Base-by-base conservation (phyloP, 2,113 vertebrate species). In the Bucco capensis region DNA sequence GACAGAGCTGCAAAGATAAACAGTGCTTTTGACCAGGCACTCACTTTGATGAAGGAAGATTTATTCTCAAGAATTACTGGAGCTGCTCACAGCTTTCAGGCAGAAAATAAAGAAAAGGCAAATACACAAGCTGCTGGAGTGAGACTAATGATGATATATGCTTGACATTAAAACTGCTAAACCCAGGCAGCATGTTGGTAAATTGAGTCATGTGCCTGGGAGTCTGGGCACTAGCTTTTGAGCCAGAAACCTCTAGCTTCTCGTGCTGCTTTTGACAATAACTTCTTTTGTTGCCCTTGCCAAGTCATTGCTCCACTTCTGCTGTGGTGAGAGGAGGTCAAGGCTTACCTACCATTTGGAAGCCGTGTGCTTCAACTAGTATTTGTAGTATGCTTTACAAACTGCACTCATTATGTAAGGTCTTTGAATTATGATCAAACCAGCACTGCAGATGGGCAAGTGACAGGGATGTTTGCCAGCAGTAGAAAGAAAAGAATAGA, bases 31-130 rank as follows among this genome's bases (percentile, higher is more conserved):
- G 93, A 67, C 72, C 24, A 58, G 86, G 80, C 60, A 19, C 79
- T 82, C 33, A 4, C 87, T 86, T 84, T 85, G 94, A 96, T 95
- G 88, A 95, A 95, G 83, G 77, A 91, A 95, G 95, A 95, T 88
- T 96, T 95, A 94, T 94, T 91, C 81, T 46, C 65, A 19, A 91
- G 84, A 73, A 90, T 80, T 96, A 65, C 93, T 67, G 83, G 86
- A 93, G 92, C 89, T 24, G 88, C 95, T 96, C 81, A 15, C n/a
- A 51, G 86, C 74, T 92, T 94, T 72, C 91, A 87, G 88, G 79
- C 64, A 93, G 75, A 70, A 58, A 89, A 86, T 60, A 72, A 93
- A 96, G 27, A 12, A 19, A 42, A 58, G 90, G 90, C 79, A 85
- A 88, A 77, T 5, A 13, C 74, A 35, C 11, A 16, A 87, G 92